These are phyloP conservation scores for Drosophila repleta DNA, from an alignment of 1,140 invertebrate species.

Conservation along the genomic window DNA sequence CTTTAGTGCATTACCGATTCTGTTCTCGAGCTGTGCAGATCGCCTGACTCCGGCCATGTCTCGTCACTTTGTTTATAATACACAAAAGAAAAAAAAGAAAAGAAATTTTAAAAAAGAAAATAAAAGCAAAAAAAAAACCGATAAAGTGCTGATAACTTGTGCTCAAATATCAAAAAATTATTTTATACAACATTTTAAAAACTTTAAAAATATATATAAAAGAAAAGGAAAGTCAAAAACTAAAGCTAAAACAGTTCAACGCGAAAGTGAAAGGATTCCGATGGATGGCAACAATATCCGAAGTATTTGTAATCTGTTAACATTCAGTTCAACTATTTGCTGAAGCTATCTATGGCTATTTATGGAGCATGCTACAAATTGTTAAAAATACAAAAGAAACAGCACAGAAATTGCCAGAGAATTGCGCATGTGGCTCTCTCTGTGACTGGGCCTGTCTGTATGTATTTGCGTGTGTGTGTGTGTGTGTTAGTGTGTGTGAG, in stretches of 20 bases:
- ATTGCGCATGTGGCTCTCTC: constrained; percentile 27
- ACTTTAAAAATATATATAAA: constrained; percentile 1
- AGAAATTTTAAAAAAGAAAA: neutral
- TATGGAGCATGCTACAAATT: constrained; percentile 68
- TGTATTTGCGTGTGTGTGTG: constrained; percentile 31
- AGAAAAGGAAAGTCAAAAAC: constrained; percentile 9
- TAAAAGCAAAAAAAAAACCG: constrained; percentile 28
- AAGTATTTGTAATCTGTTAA: constrained; percentile 25
- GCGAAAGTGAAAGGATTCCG: constrained; percentile 28
- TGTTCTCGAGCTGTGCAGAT: constrained; percentile 81
- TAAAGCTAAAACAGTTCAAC: constrained; percentile 14
- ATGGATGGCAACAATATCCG: constrained; percentile 16
- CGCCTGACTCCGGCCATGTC: constrained; percentile 61
- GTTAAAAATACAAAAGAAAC: constrained; percentile 60
- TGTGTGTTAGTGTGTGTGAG: constrained; percentile 22
- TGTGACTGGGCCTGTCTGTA: constrained; percentile 7
- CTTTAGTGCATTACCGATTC: constrained; percentile 83
- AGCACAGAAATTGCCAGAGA: constrained; percentile 33
- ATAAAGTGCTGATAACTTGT: constrained; percentile 22
- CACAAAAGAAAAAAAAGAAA: constrained; percentile 28
- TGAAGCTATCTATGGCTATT: constrained; percentile 53
- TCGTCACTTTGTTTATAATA: constrained; percentile 56
- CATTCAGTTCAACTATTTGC: constrained; percentile 20
- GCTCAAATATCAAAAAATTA: constrained; percentile 28
- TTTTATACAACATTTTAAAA: constrained; percentile 18